Evolutionary conservation across 2,797 vertebrate species (phyloP).

Genomic region (Synaphobranchus kaupii): DNA sequence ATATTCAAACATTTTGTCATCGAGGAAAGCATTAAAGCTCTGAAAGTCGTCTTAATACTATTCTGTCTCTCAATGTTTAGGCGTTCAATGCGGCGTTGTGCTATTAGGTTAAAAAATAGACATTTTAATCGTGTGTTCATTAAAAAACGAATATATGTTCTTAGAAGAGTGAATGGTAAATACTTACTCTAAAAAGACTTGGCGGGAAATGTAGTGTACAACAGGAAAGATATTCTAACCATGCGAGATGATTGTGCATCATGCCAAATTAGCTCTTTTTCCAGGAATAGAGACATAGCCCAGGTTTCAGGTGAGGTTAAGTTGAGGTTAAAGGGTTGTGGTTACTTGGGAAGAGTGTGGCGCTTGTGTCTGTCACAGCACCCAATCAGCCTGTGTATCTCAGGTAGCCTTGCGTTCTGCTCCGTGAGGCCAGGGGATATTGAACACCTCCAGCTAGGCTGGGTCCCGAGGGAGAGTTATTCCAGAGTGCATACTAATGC

Average conservation of each 20-base stretch:
- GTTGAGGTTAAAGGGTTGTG: slow-evolving; percentile 8
- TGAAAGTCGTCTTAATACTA: not conserved
- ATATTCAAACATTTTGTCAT: slow-evolving; percentile 10
- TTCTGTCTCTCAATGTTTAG: not conserved
- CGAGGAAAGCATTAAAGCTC: not conserved
- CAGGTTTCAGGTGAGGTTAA: not conserved
- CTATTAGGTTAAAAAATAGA: not conserved
- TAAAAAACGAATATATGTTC: not conserved
- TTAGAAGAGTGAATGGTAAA: too few species aligned
- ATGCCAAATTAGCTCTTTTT: not conserved
- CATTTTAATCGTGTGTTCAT: not conserved
- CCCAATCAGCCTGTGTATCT: not conserved
- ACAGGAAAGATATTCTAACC: not conserved
- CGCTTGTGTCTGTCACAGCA: not conserved
- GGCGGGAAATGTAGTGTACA: not conserved
- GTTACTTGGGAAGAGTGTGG: not conserved
- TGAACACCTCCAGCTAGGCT: not conserved
- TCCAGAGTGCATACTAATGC: not conserved
- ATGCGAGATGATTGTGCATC: not conserved
- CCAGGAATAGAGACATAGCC: not conserved
- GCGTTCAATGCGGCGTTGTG: not conserved
- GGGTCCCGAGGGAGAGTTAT: not conserved
- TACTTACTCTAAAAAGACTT: not conserved
- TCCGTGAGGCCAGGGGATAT: not conserved
- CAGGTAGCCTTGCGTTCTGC: slow-evolving; percentile 2